These are phyloP conservation scores for Heliconius hewitsoni DNA, from an alignment of 1,140 invertebrate genomes.

Conservation along the genomic window DNA sequence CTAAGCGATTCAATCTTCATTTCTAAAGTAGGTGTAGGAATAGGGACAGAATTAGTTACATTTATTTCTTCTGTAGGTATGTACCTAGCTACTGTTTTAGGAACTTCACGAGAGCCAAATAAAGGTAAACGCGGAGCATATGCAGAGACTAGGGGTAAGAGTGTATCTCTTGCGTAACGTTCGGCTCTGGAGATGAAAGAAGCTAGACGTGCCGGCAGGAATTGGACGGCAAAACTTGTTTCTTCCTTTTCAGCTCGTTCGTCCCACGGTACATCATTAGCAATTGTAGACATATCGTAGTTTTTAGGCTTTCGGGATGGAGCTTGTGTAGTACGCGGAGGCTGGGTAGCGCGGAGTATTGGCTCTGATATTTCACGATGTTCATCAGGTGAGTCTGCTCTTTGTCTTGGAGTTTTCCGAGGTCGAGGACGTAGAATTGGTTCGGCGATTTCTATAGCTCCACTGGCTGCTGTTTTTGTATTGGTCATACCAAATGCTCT, in stretches of 20 bases:
- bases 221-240: slow-evolving; percentile 86
- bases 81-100: slow-evolving; percentile 67
- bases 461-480: slow-evolving; percentile 78
- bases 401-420: slow-evolving; percentile 76
- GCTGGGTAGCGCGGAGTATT: slow-evolving; percentile 78
- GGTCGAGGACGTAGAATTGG: slow-evolving; percentile 86
- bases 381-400: slow-evolving; percentile 62
- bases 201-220: slow-evolving; percentile 88
- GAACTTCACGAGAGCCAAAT: slow-evolving; percentile 74
- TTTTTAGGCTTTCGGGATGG: slow-evolving; percentile 67
- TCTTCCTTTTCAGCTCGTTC: slow-evolving; percentile 64
- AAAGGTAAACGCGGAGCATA: slow-evolving; percentile 87
- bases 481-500: slow-evolving; percentile 84
- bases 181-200: slow-evolving; percentile 90
- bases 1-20: slow-evolving; percentile 76
- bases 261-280: slow-evolving; percentile 58
- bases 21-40: slow-evolving; percentile 75
- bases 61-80: slow-evolving; percentile 73
- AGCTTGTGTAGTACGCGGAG: slow-evolving; percentile 52
- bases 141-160: slow-evolving; percentile 88
- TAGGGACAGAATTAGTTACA: slow-evolving; percentile 59
- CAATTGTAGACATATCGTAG: slow-evolving; percentile 66
- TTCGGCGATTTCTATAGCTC: slow-evolving; percentile 85
- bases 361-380: slow-evolving; percentile 83
- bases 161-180: slow-evolving; percentile 88